These are phyloP conservation scores for Oreochromis mossambicus DNA, from an alignment of 2,797 vertebrate species.

Conservation along the genomic window DNA sequence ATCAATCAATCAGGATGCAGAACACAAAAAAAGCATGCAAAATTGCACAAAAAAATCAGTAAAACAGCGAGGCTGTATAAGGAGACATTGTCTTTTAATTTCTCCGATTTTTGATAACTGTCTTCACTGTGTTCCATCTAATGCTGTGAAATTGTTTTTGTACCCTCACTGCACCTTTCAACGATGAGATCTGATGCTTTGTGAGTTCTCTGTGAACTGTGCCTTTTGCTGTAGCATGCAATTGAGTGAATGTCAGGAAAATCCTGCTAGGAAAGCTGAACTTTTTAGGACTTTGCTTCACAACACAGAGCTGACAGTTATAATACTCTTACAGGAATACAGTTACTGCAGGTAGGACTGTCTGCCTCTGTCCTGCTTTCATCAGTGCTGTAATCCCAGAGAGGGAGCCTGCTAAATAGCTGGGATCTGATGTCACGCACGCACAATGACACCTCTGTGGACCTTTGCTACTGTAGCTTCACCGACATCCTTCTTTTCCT, in stretches of 20 bases:
- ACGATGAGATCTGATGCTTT: not conserved
- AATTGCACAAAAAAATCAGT: not conserved
- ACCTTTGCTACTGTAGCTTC: not conserved
- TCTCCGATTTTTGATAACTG: not conserved
- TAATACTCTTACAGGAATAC: not conserved
- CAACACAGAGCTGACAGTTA: not conserved
- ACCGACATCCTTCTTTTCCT: not conserved
- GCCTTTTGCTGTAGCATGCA: not conserved
- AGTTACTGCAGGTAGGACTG: not conserved
- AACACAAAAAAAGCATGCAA: not conserved
- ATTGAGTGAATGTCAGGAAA: not conserved
- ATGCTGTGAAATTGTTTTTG: not conserved
- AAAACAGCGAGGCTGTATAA: not conserved
- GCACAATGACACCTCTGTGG: conserved; percentile 51
- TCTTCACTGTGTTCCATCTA: not conserved
- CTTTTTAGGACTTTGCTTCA: not conserved
- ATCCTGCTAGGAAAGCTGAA: accelerated
- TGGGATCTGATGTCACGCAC: conserved; percentile 54
- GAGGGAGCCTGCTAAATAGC: conserved; percentile 42
- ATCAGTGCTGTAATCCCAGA: conserved; percentile 29
- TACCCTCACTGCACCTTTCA: not conserved
- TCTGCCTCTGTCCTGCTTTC: conserved; percentile 9
- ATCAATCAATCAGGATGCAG: not conserved
- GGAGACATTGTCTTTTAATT: not conserved
- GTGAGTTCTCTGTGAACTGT: not conserved